Conservation (phyloP, 2,888 invertebrate species). For the Dicycla oo region DNA sequence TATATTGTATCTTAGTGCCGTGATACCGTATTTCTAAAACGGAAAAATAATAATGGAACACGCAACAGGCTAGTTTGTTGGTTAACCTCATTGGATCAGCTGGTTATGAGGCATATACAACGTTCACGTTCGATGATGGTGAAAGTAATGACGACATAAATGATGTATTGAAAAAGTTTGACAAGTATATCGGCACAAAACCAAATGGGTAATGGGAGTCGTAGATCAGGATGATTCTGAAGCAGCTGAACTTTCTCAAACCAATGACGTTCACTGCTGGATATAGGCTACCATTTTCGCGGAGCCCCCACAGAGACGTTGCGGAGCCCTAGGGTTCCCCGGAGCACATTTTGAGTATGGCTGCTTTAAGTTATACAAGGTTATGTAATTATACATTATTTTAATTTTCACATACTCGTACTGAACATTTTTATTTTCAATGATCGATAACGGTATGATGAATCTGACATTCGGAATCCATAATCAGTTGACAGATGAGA, state of each 20-base stretch:
- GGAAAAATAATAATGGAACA: neutral
- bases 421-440: neutral
- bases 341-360: no score
- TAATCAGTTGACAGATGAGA: constrained; percentile 10
- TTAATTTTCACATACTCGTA: neutral
- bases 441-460: constrained; percentile 5
- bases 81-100: constrained; percentile 60
- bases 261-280: no score
- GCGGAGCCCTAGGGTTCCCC: no score
- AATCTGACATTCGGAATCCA: constrained; percentile 5
- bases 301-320: no score
- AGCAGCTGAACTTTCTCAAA: no score
- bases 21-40: no score
- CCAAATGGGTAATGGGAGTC: no score
- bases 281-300: no score
- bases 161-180: neutral
- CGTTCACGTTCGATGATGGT: constrained; percentile 46
- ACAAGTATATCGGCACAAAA: constrained; percentile 58
- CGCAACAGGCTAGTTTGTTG: constrained; percentile 30
- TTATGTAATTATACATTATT: neutral
- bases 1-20: no score
- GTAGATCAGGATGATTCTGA: no score
- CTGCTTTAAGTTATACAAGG: no score
- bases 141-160: constrained; percentile 37
- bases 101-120: constrained; percentile 53